Evolutionary conservation across 2,797 vertebrate species (phyloP), one percentile per base, ranked within the genome.

Genomic region (Argya squamiceps): DNA sequence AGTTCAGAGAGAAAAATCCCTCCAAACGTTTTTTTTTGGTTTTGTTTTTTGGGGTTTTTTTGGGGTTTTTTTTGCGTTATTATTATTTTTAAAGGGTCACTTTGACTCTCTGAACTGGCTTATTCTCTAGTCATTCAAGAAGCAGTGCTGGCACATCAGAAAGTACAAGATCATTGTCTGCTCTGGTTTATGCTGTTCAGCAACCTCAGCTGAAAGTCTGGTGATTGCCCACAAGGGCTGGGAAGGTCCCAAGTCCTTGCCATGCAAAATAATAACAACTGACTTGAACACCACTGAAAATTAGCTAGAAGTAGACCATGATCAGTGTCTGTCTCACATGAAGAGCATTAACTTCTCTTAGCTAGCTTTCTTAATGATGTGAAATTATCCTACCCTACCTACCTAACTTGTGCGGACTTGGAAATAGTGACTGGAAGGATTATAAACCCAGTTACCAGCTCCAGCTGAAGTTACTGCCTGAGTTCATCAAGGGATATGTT

Each of bases 11-110:
- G 6, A 67, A 77, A 83, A 85, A 55, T 77, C 9, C 19, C 7
- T 32, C 14, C 14, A 50, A 46, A 21, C 0, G 0, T 4, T 39
- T 39, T 41, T 41, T 17, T 41, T 41, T 41, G 15, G 16, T n/a
- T 10, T 41, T 41, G 41, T 16, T 41, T 41, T 41, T 41, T 41
- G 15, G 15, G n/a, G n/a, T n/a, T 41, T 41, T 41, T 16, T 41
- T 39, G 4, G 39, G 39, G 39, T 39, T 20, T 10, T n/a, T 15
- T 30, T 6, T 1, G 0, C 58, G 32, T 21, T 22, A 8, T 44
- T 50, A 6, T 26, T 37, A 23, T 56, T 49, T 77, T 41, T 22
- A 37, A 70, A 64, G 21, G 10, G 0, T 8, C 69, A 8, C 1
- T 52, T 59, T 87, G 43, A 16, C 8, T 62, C 18, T 75, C 26